Percentiles rank a stretch among this genome's conserved stretches.
Conservation (phyloP, 2,888 invertebrate genomes). For the Carabus problematicus region DNA sequence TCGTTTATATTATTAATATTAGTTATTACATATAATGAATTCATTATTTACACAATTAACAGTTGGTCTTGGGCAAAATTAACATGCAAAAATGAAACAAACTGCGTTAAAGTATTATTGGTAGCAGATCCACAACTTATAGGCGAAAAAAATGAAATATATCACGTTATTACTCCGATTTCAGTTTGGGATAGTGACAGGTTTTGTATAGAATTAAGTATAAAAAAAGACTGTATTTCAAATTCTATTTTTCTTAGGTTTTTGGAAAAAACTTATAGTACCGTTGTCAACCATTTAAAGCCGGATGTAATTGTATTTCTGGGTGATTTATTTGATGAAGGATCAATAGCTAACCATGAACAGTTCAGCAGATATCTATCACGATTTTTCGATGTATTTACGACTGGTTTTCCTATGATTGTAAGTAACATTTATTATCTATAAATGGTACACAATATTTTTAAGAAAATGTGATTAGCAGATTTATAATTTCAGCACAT, state of each 20-base stretch:
- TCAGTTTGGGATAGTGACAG: constrained; percentile 89
- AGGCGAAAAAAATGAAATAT: constrained; percentile 77
- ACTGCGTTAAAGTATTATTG: constrained; percentile 57
- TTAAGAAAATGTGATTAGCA: neutral
- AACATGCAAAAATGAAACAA: constrained; percentile 51
- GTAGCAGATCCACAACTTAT: constrained; percentile 94
- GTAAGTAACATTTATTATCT: constrained; percentile 48
- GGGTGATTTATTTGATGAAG: constrained; percentile 96
- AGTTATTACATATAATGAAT: constrained; percentile 52
- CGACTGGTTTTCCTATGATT: constrained; percentile 54
- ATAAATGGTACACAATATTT: neutral
- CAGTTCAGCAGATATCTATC: constrained; percentile 78
- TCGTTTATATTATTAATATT: constrained; percentile 39
- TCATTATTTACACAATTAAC: constrained; percentile 53
- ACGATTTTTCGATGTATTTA: constrained; percentile 75
- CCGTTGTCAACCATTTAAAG: constrained; percentile 72
- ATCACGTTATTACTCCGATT: constrained; percentile 70
- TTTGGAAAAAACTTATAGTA: constrained; percentile 77
- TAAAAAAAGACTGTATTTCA: neutral
- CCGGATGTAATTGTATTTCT: constrained; percentile 89
- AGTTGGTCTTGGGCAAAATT: constrained; percentile 52
- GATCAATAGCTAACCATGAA: constrained; percentile 74
- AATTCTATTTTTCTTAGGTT: constrained; percentile 67
- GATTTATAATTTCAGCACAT: constrained; percentile 67
- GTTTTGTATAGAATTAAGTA: constrained; percentile 59